A percentile compares a stretch with the other conserved stretches of the same genome.
These are phyloP conservation scores for Euplexia lucipara DNA, from an alignment of 2,888 invertebrate species.

Conservation along the genomic window DNA sequence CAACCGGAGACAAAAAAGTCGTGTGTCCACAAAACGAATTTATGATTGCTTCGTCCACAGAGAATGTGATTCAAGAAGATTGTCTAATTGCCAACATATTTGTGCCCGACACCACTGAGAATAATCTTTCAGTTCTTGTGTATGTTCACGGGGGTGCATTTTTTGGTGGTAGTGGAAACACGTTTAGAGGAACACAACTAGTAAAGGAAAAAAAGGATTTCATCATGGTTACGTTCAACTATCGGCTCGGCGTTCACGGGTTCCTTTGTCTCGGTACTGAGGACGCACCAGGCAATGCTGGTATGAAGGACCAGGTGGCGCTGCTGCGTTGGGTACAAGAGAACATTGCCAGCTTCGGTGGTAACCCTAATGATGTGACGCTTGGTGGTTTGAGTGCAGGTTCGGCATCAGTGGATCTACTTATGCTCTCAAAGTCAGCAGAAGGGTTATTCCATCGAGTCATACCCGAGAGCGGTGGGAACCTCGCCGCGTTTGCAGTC, in stretches of 20 bases:
- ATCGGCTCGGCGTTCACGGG: constrained; percentile 68
- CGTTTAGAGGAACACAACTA: constrained; percentile 15
- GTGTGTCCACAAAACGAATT: constrained; percentile 66
- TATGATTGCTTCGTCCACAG: neutral
- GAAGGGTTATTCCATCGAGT: constrained; percentile 73
- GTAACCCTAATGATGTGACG: constrained; percentile 76
- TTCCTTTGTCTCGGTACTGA: constrained; percentile 71
- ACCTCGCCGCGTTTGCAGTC: constrained; percentile 64
- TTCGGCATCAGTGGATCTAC: constrained; percentile 69
- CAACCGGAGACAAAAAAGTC: constrained; percentile 64
- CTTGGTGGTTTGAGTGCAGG: constrained; percentile 75
- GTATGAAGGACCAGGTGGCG: constrained; percentile 74
- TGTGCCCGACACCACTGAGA: constrained; percentile 74
- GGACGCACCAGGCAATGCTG: constrained; percentile 72
- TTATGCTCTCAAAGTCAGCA: constrained; percentile 71
- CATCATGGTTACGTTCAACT: constrained; percentile 69
- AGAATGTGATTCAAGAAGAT: constrained; percentile 68
- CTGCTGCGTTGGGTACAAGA: constrained; percentile 74
- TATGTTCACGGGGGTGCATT: constrained; percentile 74
- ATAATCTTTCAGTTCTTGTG: constrained; percentile 69
- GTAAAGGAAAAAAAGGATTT: constrained; percentile 58
- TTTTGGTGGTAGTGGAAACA: constrained; percentile 50
- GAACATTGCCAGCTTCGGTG: constrained; percentile 75
- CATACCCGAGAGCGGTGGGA: constrained; percentile 74
- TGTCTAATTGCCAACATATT: constrained; percentile 81